These are phyloP conservation scores for Brachynemurus nebulosus DNA, from an alignment of 2,888 invertebrate genomes.

Conservation along the genomic window DNA sequence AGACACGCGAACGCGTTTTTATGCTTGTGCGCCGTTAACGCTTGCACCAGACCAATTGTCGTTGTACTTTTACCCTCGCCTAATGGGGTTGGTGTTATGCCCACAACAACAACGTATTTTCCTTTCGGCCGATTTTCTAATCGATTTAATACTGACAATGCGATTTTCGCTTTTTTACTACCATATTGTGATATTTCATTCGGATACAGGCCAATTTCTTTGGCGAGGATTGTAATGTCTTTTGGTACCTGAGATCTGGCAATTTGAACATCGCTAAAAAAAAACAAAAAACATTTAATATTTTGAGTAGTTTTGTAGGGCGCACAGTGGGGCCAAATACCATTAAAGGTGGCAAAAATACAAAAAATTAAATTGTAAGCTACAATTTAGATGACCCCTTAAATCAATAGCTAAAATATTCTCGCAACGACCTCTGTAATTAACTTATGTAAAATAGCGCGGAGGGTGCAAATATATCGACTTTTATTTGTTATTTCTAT, in stretches of 20 bases:
- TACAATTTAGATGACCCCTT: no score
- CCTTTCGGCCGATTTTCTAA: constrained; percentile 56
- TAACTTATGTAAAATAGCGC: no score
- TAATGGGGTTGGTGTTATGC: constrained; percentile 98
- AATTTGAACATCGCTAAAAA: constrained; percentile 70
- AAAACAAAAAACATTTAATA: no score
- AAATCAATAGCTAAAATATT: no score
- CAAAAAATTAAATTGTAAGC: no score
- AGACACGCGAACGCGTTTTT: constrained; percentile 87
- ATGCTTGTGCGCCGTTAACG: constrained; percentile 68
- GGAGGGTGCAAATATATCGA: no score
- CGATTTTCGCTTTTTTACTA: constrained; percentile 86
- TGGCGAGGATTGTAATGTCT: constrained; percentile 57
- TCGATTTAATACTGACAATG: constrained; percentile 65
- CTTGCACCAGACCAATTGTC: constrained; percentile 83
- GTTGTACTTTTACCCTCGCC: constrained; percentile 99
- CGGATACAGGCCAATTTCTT: constrained; percentile 69
- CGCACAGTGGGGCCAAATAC: no score
- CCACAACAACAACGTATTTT: constrained; percentile 90
- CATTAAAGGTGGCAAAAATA: no score
- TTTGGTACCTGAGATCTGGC: constrained; percentile 82
- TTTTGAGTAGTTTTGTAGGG: no score
- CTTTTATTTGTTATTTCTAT: no score
- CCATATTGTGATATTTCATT: constrained; percentile 85
- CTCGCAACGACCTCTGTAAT: no score